Conservation (phyloP, 2,797 vertebrate species). For the Lycodopsis pacificus region DNA sequence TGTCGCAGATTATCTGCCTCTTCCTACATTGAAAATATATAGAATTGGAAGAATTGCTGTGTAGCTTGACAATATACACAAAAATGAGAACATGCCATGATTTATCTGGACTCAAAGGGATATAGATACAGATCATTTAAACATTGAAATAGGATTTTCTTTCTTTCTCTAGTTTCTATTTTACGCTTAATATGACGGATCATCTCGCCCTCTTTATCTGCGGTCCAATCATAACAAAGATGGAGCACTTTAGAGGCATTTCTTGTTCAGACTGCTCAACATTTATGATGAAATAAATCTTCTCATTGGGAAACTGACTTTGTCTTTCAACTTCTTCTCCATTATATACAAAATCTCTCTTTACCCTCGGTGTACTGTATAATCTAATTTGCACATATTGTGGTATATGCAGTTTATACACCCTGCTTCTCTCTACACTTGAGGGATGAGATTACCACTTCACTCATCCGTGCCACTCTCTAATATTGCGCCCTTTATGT, state of each 20-base stretch:
- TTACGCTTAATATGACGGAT: not conserved
- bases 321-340: not conserved
- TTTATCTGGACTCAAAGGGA: not conserved
- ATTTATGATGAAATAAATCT: not conserved
- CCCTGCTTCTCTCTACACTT: not conserved
- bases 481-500: not conserved
- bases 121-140: not conserved
- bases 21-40: not conserved
- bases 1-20: conserved; percentile 17
- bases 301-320: not conserved
- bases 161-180: not conserved
- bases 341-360: not conserved
- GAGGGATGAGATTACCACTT: not conserved
- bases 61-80: not conserved
- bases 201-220: conserved; percentile 3
- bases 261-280: not conserved
- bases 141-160: not conserved
- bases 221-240: not conserved
- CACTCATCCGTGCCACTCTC: not conserved
- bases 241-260: not conserved
- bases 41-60: not conserved
- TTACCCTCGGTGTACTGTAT: not conserved
- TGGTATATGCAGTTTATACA: not conserved
- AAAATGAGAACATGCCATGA: not conserved
- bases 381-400: not conserved